Conservation (phyloP, 2,113 vertebrate species). For the Misgurnus mizolepis region DNA sequence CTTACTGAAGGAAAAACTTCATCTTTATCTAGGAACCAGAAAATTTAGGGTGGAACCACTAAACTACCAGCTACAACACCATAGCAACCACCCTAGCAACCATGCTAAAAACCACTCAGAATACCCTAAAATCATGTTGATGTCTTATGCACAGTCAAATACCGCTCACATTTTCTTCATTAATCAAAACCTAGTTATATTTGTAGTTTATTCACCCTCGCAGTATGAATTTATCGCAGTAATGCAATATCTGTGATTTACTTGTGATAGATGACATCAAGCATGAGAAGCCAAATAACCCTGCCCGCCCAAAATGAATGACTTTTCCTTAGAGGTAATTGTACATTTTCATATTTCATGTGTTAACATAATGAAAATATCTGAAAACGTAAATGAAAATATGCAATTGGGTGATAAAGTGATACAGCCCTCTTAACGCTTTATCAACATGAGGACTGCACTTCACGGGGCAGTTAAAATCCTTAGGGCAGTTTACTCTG, state of each 20-base stretch:
- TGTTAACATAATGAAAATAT: slow-evolving; percentile 11
- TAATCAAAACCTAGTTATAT: not conserved
- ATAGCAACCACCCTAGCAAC: no score
- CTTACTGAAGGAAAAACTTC: no score
- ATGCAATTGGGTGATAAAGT: slow-evolving; percentile 5
- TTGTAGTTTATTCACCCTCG: not conserved
- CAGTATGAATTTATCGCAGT: not conserved
- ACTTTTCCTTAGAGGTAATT: slow-evolving; percentile 11
- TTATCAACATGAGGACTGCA: slow-evolving; percentile 15
- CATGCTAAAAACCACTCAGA: no score
- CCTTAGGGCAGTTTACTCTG: slow-evolving; percentile 44
- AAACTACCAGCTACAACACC: no score
- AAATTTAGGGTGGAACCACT: no score
- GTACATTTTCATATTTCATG: slow-evolving; percentile 9
- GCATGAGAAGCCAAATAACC: not conserved
- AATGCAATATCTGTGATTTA: not conserved
- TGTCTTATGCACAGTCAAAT: no score
- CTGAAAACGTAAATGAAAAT: slow-evolving; percentile 14
- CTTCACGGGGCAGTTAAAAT: slow-evolving; percentile 8
- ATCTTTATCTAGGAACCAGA: no score
- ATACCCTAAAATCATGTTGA: no score
- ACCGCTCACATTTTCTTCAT: no score
- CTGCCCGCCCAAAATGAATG: not conserved
- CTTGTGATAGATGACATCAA: not conserved
- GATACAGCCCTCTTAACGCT: not conserved